Evolutionary conservation across 2,888 invertebrate species (phyloP).

Genomic region (Tupiocoris notatus): DNA sequence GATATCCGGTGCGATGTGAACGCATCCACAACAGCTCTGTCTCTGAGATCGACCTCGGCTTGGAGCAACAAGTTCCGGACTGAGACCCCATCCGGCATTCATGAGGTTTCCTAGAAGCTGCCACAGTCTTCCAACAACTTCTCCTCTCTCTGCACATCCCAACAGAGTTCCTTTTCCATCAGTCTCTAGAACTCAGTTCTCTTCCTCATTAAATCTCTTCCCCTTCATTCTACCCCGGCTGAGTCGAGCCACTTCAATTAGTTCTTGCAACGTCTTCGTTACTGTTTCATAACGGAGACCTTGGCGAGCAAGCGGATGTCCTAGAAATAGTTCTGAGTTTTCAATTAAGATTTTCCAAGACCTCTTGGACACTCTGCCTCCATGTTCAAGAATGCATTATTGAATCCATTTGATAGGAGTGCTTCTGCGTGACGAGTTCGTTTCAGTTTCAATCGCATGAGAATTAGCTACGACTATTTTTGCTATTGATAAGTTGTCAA

Average conservation of each 20-base stretch:
- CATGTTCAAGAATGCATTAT: no score
- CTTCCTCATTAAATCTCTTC: not conserved
- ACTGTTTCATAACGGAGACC: not conserved
- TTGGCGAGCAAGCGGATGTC: not conserved
- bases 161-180: not conserved
- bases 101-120: conserved; percentile 19
- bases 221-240: not conserved
- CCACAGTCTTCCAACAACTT: not conserved
- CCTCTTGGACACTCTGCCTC: no score
- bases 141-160: not conserved
- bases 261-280: not conserved
- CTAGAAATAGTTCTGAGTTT: no score
- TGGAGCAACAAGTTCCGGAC: conserved; percentile 28
- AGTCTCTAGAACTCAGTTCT: not conserved
- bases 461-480: no score
- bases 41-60: not conserved
- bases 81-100: conserved; percentile 28
- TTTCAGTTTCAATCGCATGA: no score
- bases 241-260: not conserved
- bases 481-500: no score
- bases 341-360: no score
- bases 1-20: not conserved
- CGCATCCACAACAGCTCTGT: no score
- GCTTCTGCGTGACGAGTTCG: no score
- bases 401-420: no score